Base-by-base conservation (phyloP, 1,140 invertebrate genomes). In the Mercenaria mercenaria region DNA sequence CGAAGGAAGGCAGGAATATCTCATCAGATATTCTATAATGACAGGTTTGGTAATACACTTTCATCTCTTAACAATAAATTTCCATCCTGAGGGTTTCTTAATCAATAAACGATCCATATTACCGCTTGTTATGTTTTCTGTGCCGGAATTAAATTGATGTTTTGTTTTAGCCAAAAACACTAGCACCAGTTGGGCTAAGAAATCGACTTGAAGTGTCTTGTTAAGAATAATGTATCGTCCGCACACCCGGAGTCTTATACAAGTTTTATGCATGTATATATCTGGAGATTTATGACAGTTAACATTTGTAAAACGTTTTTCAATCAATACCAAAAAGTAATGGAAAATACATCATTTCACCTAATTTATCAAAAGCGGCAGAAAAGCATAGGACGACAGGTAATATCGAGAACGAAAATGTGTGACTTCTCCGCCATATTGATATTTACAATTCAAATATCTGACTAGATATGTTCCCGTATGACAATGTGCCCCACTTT, bases 1-100 rank as follows among this genome's bases (percentile, higher is more conserved):
- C 67, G 34, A 39, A 72, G 34, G 18, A 72, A 72, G 29, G 15
- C 67, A 39, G 67, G 23, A 72, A 37, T 37, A 72, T 39, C 67
- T 72, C 67, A 72, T 72, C 67, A 72, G 34, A 72, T 72, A 72
- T 72, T 72, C 67, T 72, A 72, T 72, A 72, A 72, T 72, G 67
- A 72, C 67, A 72, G 37, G 67, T 72, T 41, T 72, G 67, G 67
- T 29, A 72, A 72, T 72, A 72, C 67, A 72, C 67, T 37, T 72
- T 72, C 67, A 72, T 37, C 37, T 41, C 34, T 29, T 6, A 20
- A 72, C 34, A 72, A 72, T 72, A 72, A 41, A 37, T 41, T 41
- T 39, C 67, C 67, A 39, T 72, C 67, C 26, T 13, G 1, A n/a
- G n/a, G 67, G 32, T 26, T 72, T 72, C 37, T 37, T 39, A 72